Conservation (phyloP, 2,797 vertebrate species). For the Gila robusta region DNA sequence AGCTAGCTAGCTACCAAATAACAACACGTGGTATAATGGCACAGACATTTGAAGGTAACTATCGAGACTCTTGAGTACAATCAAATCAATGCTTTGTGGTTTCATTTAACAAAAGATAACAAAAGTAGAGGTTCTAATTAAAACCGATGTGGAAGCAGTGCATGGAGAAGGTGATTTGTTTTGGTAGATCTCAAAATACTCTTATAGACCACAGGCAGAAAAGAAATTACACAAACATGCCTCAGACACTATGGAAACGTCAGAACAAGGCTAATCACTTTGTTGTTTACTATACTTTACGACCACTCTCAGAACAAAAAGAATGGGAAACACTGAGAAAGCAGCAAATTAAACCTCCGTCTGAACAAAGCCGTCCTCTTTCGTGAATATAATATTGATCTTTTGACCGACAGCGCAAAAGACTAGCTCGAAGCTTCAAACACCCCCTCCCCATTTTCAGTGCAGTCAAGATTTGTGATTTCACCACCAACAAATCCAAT, state of each 20-base stretch:
- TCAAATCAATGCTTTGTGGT: conserved; percentile 9
- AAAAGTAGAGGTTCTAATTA: conserved; percentile 76
- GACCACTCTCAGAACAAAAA: conserved; percentile 26
- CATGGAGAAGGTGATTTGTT: conserved; percentile 73
- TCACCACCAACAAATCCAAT: conserved; percentile 66
- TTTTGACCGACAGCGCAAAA: conserved; percentile 43
- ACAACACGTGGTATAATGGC: neutral
- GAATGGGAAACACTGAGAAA: conserved; percentile 1
- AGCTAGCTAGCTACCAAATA: neutral
- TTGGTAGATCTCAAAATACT: conserved; percentile 43
- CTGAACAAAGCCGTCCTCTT: conserved; percentile 38
- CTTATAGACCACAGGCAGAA: conserved; percentile 24
- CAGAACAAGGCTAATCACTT: conserved; percentile 34
- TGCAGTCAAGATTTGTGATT: conserved; percentile 62
- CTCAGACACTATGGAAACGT: neutral
- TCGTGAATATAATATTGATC: conserved; percentile 37
- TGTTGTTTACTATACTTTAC: conserved; percentile 32
- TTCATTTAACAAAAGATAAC: conserved; percentile 69
- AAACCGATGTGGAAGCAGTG: conserved; percentile 70
- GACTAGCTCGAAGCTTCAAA: conserved; percentile 61
- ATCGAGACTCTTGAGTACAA: neutral
- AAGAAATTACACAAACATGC: neutral
- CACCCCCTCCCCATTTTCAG: conserved; percentile 63
- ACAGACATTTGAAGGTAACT: neutral
- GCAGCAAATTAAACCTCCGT: conserved; percentile 3